A percentile compares a stretch with the other conserved stretches of the same genome.
These are phyloP conservation scores for Holothuria glaberrima DNA, from an alignment of 35 echinoderm and acorn worm species.

Conservation along the genomic window DNA sequence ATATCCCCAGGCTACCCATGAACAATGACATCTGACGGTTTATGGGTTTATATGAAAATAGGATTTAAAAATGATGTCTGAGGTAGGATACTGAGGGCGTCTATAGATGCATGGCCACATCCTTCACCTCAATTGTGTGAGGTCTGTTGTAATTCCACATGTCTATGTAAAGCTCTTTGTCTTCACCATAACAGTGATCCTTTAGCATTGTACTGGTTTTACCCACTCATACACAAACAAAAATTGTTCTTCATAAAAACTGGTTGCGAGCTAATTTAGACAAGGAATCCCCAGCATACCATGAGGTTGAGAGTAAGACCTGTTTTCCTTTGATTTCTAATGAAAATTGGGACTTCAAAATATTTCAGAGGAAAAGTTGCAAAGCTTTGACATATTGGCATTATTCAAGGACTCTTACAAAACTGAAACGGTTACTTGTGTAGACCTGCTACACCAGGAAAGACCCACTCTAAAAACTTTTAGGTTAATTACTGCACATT, in stretches of 20 bases:
- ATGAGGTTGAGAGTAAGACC: too few relatives aligned
- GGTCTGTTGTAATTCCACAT: neutral
- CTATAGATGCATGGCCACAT: neutral
- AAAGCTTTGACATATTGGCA: too few relatives aligned
- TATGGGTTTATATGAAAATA: slow-evolving; percentile 54
- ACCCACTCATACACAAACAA: slow-evolving; percentile 34
- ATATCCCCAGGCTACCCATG: slow-evolving; percentile 12
- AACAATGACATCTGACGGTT: slow-evolving; percentile 18
- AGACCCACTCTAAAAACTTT: too few relatives aligned
- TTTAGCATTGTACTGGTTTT: neutral
- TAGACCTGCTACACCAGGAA: too few relatives aligned
- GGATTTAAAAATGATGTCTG: neutral
- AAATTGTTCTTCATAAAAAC: neutral
- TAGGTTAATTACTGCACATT: too few relatives aligned
- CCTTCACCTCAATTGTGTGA: slow-evolving; percentile 31
- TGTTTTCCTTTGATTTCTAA: too few relatives aligned
- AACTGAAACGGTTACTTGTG: too few relatives aligned
- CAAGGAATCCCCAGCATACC: too few relatives aligned
- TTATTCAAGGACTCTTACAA: too few relatives aligned
- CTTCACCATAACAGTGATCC: neutral
- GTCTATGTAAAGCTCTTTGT: slow-evolving; percentile 1
- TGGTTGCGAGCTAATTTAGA: neutral
- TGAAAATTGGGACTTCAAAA: too few relatives aligned
- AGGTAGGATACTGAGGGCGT: too few relatives aligned
- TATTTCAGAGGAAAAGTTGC: too few relatives aligned